A percentile compares a stretch with the other conserved stretches of the same genome.
Evolutionary conservation across 2,797 vertebrate species (phyloP).

Genomic region (Agapornis canus): DNA sequence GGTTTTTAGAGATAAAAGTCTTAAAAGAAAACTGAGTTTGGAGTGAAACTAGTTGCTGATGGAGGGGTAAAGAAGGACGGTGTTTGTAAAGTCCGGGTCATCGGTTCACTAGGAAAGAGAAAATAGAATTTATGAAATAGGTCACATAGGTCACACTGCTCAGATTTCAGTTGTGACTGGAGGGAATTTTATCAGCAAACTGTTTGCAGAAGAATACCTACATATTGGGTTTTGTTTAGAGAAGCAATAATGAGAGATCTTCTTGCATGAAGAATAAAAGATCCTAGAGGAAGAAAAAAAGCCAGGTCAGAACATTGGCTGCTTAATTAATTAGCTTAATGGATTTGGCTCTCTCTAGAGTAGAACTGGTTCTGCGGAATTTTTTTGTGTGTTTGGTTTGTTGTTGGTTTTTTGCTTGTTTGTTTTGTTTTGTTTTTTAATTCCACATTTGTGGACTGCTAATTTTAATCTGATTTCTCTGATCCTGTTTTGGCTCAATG

Average conservation of each 20-base stretch:
- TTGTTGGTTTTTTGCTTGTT: neutral
- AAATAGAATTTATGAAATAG: neutral
- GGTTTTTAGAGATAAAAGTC: neutral
- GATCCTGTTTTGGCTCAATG: neutral
- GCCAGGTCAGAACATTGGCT: neutral
- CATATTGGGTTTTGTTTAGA: neutral
- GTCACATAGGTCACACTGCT: neutral
- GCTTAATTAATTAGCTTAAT: conserved; percentile 28
- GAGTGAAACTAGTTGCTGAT: neutral
- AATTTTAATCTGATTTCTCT: neutral
- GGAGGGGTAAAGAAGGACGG: neutral
- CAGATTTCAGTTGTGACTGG: neutral
- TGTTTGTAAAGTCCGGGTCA: conserved; percentile 6
- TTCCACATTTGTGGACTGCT: neutral
- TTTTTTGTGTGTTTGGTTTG: neutral
- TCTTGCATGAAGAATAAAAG: neutral
- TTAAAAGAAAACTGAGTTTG: neutral
- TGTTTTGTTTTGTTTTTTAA: neutral
- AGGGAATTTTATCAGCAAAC: neutral
- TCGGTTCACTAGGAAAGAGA: neutral
- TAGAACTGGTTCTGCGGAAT: neutral
- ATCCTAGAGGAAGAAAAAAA: conserved; percentile 9
- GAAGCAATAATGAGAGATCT: neutral
- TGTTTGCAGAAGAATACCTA: neutral
- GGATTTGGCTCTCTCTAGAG: neutral